phyloP scores from a whole-genome alignment of 1,140 invertebrate genomes.

The Zaprionus ornatus region DNA sequence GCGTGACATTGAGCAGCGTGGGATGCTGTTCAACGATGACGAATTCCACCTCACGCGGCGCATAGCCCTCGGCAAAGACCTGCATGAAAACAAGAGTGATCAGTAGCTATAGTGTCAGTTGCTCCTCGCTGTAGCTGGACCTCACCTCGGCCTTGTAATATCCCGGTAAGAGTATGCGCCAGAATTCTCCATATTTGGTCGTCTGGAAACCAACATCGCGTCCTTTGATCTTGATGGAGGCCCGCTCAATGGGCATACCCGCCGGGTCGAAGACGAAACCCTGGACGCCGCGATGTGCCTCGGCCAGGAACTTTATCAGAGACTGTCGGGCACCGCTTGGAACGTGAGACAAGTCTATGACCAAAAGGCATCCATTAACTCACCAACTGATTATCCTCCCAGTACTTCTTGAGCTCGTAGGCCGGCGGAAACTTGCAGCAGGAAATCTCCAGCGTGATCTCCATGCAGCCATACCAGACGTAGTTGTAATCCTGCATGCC shows the following conservation, averaged over 20 bases:
- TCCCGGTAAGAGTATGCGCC: slow-evolving; percentile 94
- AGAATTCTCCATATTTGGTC: slow-evolving; percentile 96
- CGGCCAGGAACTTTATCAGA: slow-evolving; percentile 93
- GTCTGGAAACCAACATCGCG: slow-evolving; percentile 94
- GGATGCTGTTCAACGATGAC: slow-evolving; percentile 93
- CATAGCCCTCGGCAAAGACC: slow-evolving; percentile 93
- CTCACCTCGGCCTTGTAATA: slow-evolving; percentile 92
- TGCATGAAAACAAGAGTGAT: slow-evolving; percentile 68
- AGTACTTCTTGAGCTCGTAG: slow-evolving; percentile 93
- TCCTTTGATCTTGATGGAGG: slow-evolving; percentile 92
- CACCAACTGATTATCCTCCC: slow-evolving; percentile 97
- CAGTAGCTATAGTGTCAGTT: not conserved
- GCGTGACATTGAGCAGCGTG: slow-evolving; percentile 92
- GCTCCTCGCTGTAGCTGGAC: not conserved
- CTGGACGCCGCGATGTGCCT: slow-evolving; percentile 92
- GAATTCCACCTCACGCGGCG: slow-evolving; percentile 92
- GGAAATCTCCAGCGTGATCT: slow-evolving; percentile 98
- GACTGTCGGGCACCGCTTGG: slow-evolving; percentile 85
- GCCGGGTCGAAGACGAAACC: slow-evolving; percentile 93
- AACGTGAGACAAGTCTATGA: not conserved
- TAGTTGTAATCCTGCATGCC: slow-evolving; percentile 99
- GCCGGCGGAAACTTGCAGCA: slow-evolving; percentile 98
- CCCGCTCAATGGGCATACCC: slow-evolving; percentile 92
- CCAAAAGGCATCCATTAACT: slow-evolving; percentile 43
- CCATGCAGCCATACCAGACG: slow-evolving; percentile 98